Evolutionary conservation across 2,113 vertebrate species (phyloP), one percentile per base, ranked within the genome.

Genomic region (Scomber japonicus): DNA sequence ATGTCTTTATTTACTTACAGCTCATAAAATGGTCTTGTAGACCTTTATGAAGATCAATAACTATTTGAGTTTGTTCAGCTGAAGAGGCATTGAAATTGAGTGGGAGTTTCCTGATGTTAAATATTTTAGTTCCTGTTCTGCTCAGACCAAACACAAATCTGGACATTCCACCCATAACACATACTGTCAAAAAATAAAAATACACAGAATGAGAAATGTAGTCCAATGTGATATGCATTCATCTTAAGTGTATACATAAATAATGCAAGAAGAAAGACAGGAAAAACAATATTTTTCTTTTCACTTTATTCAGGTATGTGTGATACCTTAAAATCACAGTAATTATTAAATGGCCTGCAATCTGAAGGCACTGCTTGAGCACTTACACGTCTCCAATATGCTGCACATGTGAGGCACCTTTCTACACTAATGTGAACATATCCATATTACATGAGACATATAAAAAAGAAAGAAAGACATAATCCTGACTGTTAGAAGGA

Each of bases 41-140:
- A 40, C 45, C 5, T 75, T 59, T n/a, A 44, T 49, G 11, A 61
- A 50, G 14, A 68, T 46, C 54, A 75, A 55, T 31, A 67, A 67
- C 12, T 19, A 71, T 75, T 75, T 69, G 14, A 68, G 35, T 68
- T 62, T 76, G 17, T 61, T 51, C 51, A 71, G 56, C 51, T 83
- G 24, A 69, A 62, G 59, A 61, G 27, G n/a, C 48, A 60, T 35
- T 74, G 19, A 76, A 63, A 40, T 57, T 59, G 49, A 82, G 48
- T 19, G 78, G 92, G 89, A 87, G 79, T 93, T 93, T 93, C 89
- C 91, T 87, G 24, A 63, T 84, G 66, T 56, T 65, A 73, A 56
- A 84, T 79, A 48, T 59, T 61, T 17, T 74, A 60, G 48, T 87
- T 89, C 78, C 77, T 57, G 71, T 86, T 91, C 86, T 80, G 80